Percentiles rank a stretch among this genome's conserved stretches.
Conservation (phyloP, 2,888 invertebrate species). For the Agriopis leucophaearia region DNA sequence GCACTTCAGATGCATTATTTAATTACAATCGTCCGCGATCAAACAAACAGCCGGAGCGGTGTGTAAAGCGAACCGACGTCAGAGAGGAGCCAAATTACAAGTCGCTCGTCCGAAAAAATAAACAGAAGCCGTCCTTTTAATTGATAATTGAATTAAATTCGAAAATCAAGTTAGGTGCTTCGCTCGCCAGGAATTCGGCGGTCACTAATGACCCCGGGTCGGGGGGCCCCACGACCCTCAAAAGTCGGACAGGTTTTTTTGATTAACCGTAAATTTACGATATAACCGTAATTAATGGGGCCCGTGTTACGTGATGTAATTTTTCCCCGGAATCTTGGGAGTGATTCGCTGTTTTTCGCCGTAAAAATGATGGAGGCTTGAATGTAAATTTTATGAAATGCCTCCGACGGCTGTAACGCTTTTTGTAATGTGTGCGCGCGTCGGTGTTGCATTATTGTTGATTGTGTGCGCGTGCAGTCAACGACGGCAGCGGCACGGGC, state of each 20-base stretch:
- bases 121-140: conserved; percentile 75
- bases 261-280: conserved; percentile 74
- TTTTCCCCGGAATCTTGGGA: conserved; percentile 51
- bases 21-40: conserved; percentile 42
- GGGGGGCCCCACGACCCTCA: conserved; percentile 52
- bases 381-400: conserved; percentile 44
- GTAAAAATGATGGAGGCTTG: conserved; percentile 47
- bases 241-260: conserved; percentile 72
- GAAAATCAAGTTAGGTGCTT: conserved; percentile 75
- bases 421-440: conserved; percentile 19
- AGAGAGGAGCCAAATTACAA: conserved; percentile 66
- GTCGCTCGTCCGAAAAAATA: conserved; percentile 71
- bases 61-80: conserved; percentile 63
- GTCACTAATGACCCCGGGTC: conserved; percentile 68
- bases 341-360: conserved; percentile 60
- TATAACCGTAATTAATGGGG: conserved; percentile 74
- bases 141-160: conserved; percentile 83
- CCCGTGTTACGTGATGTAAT: conserved; percentile 60
- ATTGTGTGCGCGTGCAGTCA: neutral
- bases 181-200: conserved; percentile 60
- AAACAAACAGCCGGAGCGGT: conserved; percentile 54
- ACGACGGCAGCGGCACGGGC: neutral
- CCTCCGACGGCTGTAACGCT: conserved; percentile 20
- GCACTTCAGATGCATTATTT: conserved; percentile 41
- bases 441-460: neutral